Evolutionary conservation across 2,113 vertebrate species (phyloP), one percentile per base, ranked within the genome.

Genomic region (Microcebus murinus): DNA sequence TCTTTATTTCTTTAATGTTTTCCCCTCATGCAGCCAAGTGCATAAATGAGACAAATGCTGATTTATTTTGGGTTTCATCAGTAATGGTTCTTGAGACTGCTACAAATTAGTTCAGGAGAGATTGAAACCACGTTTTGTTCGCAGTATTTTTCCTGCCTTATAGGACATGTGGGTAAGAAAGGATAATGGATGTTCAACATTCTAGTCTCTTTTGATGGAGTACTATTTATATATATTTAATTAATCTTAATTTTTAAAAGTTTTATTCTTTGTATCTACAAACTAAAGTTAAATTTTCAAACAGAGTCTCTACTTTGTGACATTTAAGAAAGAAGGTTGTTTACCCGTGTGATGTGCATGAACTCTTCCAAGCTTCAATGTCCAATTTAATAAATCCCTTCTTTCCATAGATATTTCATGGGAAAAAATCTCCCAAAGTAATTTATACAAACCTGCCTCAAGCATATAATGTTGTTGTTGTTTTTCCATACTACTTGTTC

Each of bases 261-360:
- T 23, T 20, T 34, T 65, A 77, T 2, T 4, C 21, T 90, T 88
- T 81, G 8, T 85, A 36, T 82, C 25, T 59, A 77, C 7, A 91
- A 81, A 76, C 36, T 84, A 76, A 82, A 63, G 88, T 68, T 88
- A 93, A 88, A 25, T 89, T 90, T 14, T 45, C 15, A 86, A 87
- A 61, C 34, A 52, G 20, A 45, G 20, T 21, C 20, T 67, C 11
- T 82, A 9, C 42, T 52, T 52, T 71, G 27, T 18, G 27, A 42
- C 45, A 70, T 71, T 85, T 91, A 39, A 76, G 45, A 52, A 65
- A 45, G 45, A 29, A 67, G 14, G 1, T 74, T 71, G 29, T 79
- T 92, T 61, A n/a, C 74, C 74, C 86, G 12, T n/a, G 31, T 68
- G 36, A 52, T 3, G 3, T 36, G 45, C 42, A 34, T 59, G 61